Evolutionary conservation across 37 sponge, comb jelly and placozoan genomes (phyloP).

Genomic region (Diacarnus erythraeanus): DNA sequence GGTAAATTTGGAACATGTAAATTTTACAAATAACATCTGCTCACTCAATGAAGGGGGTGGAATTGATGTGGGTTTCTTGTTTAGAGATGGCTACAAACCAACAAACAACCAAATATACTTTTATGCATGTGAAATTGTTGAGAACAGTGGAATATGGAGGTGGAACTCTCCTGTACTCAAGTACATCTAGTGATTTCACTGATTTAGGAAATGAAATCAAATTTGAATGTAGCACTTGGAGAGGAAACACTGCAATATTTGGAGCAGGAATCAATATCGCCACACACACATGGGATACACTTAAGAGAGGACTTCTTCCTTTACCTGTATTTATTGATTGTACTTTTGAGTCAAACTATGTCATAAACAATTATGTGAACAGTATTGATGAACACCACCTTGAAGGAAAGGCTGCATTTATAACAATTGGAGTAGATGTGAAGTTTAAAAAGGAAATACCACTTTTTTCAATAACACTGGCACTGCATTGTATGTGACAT

Average conservation of each 20-base stretch:
- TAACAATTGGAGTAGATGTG: neutral
- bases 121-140: neutral
- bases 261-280: neutral
- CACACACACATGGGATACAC: neutral
- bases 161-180: neutral
- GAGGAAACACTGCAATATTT: neutral
- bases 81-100: neutral
- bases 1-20: neutral
- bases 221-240: neutral
- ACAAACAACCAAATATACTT: neutral
- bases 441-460: neutral
- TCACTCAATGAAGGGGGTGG: neutral
- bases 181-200: neutral
- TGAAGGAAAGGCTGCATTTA: neutral
- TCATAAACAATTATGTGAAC: too few species aligned
- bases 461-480: neutral
- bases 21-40: neutral
- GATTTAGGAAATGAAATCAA: slow-evolving; percentile 3
- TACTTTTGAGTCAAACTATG: neutral
- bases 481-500: neutral
- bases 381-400: neutral
- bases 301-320: neutral
- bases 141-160: neutral
- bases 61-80: neutral
- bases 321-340: neutral